A percentile compares a stretch with the other conserved stretches of the same genome.
These are phyloP conservation scores for Endotricha flammealis DNA, from an alignment of 2,888 invertebrate species.

Conservation along the genomic window DNA sequence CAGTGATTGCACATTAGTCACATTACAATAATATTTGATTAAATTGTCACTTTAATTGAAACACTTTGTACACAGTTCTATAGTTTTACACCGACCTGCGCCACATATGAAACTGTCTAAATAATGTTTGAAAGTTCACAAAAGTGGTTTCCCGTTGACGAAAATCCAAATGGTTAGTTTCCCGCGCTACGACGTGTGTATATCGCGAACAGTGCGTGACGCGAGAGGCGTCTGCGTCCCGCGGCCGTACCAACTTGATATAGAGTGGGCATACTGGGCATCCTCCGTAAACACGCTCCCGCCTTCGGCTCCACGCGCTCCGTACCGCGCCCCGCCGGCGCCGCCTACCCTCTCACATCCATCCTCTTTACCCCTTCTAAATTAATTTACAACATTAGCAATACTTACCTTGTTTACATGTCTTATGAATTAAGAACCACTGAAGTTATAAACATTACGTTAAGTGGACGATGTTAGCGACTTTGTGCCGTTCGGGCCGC, in stretches of 20 bases:
- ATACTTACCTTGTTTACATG: background rate
- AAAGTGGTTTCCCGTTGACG: background rate
- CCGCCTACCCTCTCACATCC: slow-evolving; percentile 41
- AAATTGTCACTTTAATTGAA: slow-evolving; percentile 1
- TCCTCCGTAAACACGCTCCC: slow-evolving; percentile 45
- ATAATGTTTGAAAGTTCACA: background rate
- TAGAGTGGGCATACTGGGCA: slow-evolving; percentile 56
- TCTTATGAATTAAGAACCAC: too few species aligned
- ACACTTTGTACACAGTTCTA: background rate
- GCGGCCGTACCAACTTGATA: slow-evolving; percentile 46
- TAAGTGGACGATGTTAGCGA: slow-evolving; percentile 26
- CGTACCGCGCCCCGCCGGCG: slow-evolving; percentile 34
- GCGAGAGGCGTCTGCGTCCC: slow-evolving; percentile 42
- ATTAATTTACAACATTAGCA: background rate
- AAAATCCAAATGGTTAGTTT: slow-evolving; percentile 8
- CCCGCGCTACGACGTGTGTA: slow-evolving; percentile 6
- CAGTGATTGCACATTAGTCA: background rate
- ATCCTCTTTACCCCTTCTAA: slow-evolving; percentile 1
- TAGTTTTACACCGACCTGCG: background rate
- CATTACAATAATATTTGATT: background rate
- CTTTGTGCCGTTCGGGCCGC: slow-evolving; percentile 24
- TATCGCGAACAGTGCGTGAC: slow-evolving; percentile 26
- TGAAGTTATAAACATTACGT: slow-evolving; percentile 22
- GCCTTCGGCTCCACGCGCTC: slow-evolving; percentile 40
- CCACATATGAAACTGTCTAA: background rate